Percentiles rank a stretch among this genome's conserved stretches.
Conservation (phyloP, 2,888 invertebrate species). For the Mimas tiliae region DNA sequence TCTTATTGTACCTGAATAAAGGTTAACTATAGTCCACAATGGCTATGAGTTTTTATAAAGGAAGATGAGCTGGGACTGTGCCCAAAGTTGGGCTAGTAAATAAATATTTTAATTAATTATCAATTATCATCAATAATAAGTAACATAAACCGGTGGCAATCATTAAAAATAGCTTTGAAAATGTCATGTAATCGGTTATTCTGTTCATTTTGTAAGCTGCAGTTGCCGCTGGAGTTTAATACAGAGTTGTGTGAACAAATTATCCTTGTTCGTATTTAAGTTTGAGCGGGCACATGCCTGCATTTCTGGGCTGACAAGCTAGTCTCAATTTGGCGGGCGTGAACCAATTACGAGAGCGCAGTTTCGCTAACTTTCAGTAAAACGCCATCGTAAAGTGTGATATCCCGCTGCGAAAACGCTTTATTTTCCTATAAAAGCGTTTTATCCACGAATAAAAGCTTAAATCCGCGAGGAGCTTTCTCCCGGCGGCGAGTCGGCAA, state of each 20-base stretch:
- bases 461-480: constrained; percentile 83
- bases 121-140: no score
- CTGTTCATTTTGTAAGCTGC: background rate
- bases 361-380: constrained; percentile 81
- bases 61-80: no score
- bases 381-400: constrained; percentile 80
- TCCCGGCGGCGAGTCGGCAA: constrained; percentile 76
- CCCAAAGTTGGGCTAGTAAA: no score
- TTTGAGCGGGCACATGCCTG: constrained; percentile 5
- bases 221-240: no score
- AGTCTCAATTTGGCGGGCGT: constrained; percentile 67
- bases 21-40: no score
- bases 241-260: background rate
- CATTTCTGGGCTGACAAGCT: constrained; percentile 43
- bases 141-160: no score
- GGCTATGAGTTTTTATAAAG: no score
- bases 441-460: constrained; percentile 85
- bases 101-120: no score
- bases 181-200: background rate
- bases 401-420: constrained; percentile 82
- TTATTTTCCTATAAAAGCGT: constrained; percentile 84
- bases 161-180: background rate
- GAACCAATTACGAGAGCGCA: constrained; percentile 74
- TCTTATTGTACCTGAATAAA: no score
- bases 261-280: constrained; percentile 2